Conservation (phyloP, 2,797 vertebrate species). For the Xenopus petersii region DNA sequence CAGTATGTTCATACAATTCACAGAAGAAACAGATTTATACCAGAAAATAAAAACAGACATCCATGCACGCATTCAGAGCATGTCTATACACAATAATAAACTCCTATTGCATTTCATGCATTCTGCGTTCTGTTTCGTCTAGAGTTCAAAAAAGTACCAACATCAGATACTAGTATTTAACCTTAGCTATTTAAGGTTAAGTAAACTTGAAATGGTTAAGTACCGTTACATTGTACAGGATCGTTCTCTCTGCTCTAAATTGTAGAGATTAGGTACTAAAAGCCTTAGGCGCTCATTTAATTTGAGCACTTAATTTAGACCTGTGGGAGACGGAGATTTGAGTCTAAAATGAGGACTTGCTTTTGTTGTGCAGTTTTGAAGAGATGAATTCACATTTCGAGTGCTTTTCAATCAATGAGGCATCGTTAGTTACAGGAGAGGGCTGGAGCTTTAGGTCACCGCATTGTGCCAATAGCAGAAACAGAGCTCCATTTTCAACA, state of each 20-base stretch:
- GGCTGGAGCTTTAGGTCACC: constrained; percentile 17
- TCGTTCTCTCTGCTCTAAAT: constrained; percentile 11
- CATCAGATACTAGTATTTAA: constrained; percentile 5
- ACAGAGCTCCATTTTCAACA: not conserved
- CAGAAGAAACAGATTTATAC: not conserved
- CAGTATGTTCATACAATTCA: not conserved
- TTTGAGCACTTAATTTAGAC: constrained; percentile 44
- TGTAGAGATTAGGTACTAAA: constrained; percentile 23
- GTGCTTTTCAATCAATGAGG: constrained; percentile 18
- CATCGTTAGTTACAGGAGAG: constrained; percentile 31
- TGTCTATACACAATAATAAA: not conserved
- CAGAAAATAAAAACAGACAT: not conserved
- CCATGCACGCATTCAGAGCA: not conserved
- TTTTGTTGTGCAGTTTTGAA: constrained; percentile 41
- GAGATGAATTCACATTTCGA: constrained; percentile 34
- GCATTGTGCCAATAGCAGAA: constrained; percentile 8
- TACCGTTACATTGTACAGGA: constrained; percentile 4
- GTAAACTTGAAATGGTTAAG: constrained; percentile 30
- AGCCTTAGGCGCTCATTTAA: constrained; percentile 37
- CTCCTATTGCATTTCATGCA: not conserved
- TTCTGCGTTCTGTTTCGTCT: too few relatives aligned
- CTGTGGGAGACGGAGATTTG: constrained; percentile 24
- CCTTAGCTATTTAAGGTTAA: constrained; percentile 17
- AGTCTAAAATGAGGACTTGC: constrained; percentile 34
- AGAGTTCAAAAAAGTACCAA: not conserved